Percentiles rank a stretch among this genome's conserved stretches.
Conservation (phyloP, 2,888 invertebrate species). For the Aspidiotus destructor region DNA sequence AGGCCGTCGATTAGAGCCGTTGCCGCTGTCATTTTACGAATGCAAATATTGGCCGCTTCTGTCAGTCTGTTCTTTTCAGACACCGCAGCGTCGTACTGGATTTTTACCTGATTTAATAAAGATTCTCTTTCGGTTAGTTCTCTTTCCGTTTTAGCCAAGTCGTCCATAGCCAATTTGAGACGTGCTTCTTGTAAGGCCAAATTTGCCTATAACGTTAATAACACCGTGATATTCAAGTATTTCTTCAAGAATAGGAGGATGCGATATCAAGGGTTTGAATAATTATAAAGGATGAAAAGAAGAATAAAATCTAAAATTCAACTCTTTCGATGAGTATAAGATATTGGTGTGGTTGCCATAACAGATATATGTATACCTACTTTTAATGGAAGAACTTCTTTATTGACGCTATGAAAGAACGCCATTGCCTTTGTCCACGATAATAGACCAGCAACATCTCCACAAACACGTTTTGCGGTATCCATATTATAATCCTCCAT, state of each 20-base stretch:
- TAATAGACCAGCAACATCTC: conserved; percentile 87
- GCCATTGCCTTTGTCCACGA: conserved; percentile 97
- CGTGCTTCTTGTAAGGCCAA: conserved; percentile 81
- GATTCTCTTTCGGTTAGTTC: conserved; percentile 83
- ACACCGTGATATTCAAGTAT: too few relatives aligned
- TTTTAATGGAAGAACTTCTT: conserved; percentile 88
- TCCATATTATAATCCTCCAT: conserved; percentile 98
- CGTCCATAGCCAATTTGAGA: conserved; percentile 81
- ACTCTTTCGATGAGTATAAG: neutral
- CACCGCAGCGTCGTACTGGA: conserved; percentile 86
- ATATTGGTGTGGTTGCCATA: too few relatives aligned
- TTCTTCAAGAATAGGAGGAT: too few relatives aligned
- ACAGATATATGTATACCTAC: conserved; percentile 38
- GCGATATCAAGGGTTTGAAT: neutral
- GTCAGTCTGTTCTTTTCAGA: conserved; percentile 82
- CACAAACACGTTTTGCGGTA: conserved; percentile 88
- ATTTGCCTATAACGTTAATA: conserved; percentile 52
- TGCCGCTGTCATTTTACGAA: conserved; percentile 93
- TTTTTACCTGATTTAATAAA: conserved; percentile 79
- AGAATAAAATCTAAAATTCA: neutral
- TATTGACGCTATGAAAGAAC: conserved; percentile 91
- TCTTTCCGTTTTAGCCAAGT: conserved; percentile 74
- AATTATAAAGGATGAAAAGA: neutral
- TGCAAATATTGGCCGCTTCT: conserved; percentile 84
- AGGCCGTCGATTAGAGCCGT: conserved; percentile 90